phyloP scores from a whole-genome alignment of 2,113 vertebrate species.

The Poeciliopsis turrubarensis region DNA sequence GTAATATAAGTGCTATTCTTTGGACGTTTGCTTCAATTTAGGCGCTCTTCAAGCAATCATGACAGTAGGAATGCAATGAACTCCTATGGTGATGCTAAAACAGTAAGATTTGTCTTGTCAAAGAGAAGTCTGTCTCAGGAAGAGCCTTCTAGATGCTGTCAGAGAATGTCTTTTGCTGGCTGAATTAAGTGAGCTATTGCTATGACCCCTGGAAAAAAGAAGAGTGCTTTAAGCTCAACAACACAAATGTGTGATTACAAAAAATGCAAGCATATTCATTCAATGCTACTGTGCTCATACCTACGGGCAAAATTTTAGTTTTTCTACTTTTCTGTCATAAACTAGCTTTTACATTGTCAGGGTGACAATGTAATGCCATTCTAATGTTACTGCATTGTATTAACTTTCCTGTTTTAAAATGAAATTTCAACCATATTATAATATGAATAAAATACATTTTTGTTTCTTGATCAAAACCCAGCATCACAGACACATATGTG shows the following conservation, averaged over 20 bases:
- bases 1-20: conserved; percentile 57
- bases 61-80: not conserved
- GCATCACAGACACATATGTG: too few relatives aligned
- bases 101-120: not conserved
- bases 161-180: not conserved
- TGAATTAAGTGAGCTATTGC: not conserved
- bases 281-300: too few relatives aligned
- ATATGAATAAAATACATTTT: too few relatives aligned
- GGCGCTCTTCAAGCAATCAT: not conserved
- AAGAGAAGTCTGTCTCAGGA: not conserved
- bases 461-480: too few relatives aligned
- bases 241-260: not conserved
- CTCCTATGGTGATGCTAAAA: not conserved
- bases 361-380: too few relatives aligned
- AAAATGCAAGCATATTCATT: not conserved
- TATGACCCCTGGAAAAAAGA: not conserved
- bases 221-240: not conserved
- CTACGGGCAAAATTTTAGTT: too few relatives aligned
- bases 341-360: too few relatives aligned
- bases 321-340: too few relatives aligned
- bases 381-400: too few relatives aligned
- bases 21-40: conserved; percentile 48
- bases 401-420: too few relatives aligned
- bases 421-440: too few relatives aligned
- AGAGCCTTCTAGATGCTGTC: not conserved